These are phyloP conservation scores for Todus mexicanus DNA, from an alignment of 2,797 vertebrate genomes.

Conservation along the genomic window DNA sequence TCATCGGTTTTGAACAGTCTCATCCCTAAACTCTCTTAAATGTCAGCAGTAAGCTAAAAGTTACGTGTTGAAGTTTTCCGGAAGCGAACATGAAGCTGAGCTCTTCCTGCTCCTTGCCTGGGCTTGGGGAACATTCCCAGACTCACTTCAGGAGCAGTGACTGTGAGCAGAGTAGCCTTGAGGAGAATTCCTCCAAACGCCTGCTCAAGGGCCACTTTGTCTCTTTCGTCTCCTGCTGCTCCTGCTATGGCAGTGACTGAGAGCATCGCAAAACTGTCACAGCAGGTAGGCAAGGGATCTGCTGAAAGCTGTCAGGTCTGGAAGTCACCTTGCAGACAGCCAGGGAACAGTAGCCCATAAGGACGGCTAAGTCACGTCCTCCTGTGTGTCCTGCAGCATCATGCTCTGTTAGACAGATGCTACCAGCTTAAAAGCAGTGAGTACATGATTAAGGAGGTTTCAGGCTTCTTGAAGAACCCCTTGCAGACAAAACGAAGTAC, in stretches of 20 bases:
- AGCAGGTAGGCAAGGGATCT: not conserved
- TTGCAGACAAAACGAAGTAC: not conserved
- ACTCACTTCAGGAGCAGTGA: not conserved
- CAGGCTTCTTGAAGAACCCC: not conserved
- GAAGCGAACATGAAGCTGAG: accelerated
- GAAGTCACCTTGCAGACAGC: not conserved
- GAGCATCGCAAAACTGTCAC: not conserved
- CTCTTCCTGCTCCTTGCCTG: not conserved
- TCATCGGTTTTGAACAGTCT: not conserved
- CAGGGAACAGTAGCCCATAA: not conserved
- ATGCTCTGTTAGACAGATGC: not conserved
- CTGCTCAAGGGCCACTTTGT: not conserved
- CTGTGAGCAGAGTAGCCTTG: not conserved
- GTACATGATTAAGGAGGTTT: not conserved
- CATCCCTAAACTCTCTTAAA: not conserved
- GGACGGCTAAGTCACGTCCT: not conserved
- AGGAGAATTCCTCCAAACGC: slow-evolving; percentile 33
- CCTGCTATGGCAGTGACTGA: not conserved
- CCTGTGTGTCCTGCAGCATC: not conserved
- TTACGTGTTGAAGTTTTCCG: not conserved
- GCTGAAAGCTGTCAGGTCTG: not conserved
- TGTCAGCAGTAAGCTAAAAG: not conserved
- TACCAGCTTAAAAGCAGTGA: not conserved
- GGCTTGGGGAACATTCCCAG: not conserved
- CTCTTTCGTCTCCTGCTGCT: not conserved